phyloP scores from a whole-genome alignment of 2,797 vertebrate genomes.

The Schizothorax lantsangensis region DNA sequence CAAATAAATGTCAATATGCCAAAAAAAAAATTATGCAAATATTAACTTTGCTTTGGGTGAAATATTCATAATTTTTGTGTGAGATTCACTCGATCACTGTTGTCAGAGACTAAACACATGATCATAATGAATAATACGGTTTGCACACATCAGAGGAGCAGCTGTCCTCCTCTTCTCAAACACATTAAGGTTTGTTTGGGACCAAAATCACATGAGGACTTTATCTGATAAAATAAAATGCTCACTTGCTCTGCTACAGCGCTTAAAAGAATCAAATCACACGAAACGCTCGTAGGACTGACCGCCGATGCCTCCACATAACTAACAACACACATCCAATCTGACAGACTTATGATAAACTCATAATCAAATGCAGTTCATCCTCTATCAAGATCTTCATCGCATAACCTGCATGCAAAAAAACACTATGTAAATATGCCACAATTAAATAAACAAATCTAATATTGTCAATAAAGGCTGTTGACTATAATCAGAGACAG shows the following conservation, averaged over 20 bases:
- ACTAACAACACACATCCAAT: neutral
- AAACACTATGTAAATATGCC: neutral
- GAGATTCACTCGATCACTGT: neutral
- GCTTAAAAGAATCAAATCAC: neutral
- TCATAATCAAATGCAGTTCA: neutral
- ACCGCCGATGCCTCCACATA: neutral
- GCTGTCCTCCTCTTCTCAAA: neutral
- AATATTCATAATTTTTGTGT: neutral
- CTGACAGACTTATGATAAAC: neutral
- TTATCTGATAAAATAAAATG: neutral
- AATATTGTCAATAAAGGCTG: neutral
- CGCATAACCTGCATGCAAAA: neutral
- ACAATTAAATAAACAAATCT: slow-evolving; percentile 14
- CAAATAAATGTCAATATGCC: neutral
- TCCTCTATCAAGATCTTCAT: neutral
- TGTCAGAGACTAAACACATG: neutral
- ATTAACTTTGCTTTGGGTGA: neutral
- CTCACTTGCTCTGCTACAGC: neutral
- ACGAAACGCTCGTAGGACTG: neutral
- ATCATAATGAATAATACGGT: neutral
- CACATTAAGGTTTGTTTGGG: slow-evolving; percentile 1
- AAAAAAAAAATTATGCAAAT: neutral
- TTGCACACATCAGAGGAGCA: neutral
- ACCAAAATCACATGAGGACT: slow-evolving; percentile 1
- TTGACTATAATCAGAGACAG: neutral